Conservation (phyloP, 2,888 invertebrate genomes). For the Monochamus alternatus region DNA sequence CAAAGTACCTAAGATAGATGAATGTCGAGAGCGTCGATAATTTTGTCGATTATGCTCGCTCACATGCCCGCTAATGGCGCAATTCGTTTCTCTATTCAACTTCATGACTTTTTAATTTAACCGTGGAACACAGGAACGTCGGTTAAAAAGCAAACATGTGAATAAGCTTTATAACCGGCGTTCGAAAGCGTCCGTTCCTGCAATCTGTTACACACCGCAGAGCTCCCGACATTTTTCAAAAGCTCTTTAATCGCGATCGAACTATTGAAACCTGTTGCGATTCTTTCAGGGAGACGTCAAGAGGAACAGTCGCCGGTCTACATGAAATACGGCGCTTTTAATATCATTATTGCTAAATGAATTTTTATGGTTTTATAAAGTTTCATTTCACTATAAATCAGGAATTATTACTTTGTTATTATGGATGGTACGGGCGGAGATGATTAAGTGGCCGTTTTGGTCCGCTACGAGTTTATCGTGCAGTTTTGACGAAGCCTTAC, state of each 20-base stretch:
- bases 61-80: constrained; percentile 39
- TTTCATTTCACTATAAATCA: constrained; percentile 45
- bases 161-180: constrained; percentile 60
- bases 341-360: constrained; percentile 57
- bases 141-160: constrained; percentile 61
- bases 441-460: constrained; percentile 25
- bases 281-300: constrained; percentile 59
- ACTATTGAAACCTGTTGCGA: constrained; percentile 70
- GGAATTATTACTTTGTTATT: constrained; percentile 39
- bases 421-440: constrained; percentile 24
- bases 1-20: too few species aligned
- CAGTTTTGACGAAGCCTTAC: background rate
- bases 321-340: constrained; percentile 57
- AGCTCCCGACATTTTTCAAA: constrained; percentile 69
- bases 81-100: constrained; percentile 44
- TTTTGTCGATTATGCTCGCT: constrained; percentile 9
- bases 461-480: background rate
- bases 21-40: background rate
- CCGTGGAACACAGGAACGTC: constrained; percentile 32
- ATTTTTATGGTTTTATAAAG: constrained; percentile 52
- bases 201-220: constrained; percentile 69
- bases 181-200: constrained; percentile 53
- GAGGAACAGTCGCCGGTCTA: constrained; percentile 54
- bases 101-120: constrained; percentile 49
- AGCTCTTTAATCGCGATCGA: constrained; percentile 71